These are phyloP conservation scores for Danio albolineatus DNA, from an alignment of 2,797 vertebrate species.

Conservation along the genomic window DNA sequence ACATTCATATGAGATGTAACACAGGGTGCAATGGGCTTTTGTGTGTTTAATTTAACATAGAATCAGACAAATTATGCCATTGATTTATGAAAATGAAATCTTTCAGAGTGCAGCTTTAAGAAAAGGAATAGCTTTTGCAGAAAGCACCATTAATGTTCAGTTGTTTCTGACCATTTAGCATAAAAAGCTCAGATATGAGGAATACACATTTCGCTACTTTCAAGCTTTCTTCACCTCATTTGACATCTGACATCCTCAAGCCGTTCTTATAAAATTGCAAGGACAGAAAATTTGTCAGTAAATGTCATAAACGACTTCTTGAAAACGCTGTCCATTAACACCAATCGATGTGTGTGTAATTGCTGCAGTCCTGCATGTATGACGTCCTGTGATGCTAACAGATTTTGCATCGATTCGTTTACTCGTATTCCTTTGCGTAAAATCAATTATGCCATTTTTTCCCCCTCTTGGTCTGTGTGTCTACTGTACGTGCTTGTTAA, in stretches of 20 bases:
- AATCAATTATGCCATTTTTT: slow-evolving; percentile 84
- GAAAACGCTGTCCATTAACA: slow-evolving; percentile 70
- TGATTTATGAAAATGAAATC: slow-evolving; percentile 26
- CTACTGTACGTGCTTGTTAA: slow-evolving; percentile 45
- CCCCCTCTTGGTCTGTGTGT: slow-evolving; percentile 66
- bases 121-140: not conserved
- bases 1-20: not conserved
- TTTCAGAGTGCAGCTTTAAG: slow-evolving; percentile 4
- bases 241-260: slow-evolving; percentile 18
- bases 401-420: slow-evolving; percentile 80
- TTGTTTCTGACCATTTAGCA: slow-evolving; percentile 7
- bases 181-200: not conserved
- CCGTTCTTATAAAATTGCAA: slow-evolving; percentile 41
- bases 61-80: slow-evolving; percentile 7
- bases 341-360: slow-evolving; percentile 82
- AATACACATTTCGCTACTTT: not conserved
- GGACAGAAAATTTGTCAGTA: slow-evolving; percentile 68
- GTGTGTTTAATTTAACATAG: slow-evolving; percentile 1
- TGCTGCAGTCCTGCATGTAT: slow-evolving; percentile 74
- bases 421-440: slow-evolving; percentile 75
- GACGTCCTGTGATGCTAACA: slow-evolving; percentile 52
- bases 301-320: slow-evolving; percentile 75
- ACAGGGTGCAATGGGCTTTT: not conserved
- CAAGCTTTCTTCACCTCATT: not conserved
- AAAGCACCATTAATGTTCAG: not conserved